Base-by-base conservation (phyloP, 1,140 invertebrate species). In the Pectinophora gossypiella region DNA sequence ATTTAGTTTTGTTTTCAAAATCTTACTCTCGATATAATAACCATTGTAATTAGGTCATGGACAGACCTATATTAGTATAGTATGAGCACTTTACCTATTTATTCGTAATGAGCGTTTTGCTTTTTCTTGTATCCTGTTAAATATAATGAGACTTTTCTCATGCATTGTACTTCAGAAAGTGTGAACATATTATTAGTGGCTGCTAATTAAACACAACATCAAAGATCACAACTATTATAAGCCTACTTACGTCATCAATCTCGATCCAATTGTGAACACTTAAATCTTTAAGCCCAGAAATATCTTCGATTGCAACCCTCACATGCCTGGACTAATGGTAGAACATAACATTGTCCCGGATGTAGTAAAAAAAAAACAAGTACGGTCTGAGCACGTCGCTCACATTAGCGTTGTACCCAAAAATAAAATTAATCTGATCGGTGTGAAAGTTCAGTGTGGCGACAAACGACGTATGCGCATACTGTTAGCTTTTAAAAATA, bases 361-460 rank as follows among this genome's bases (percentile, higher is more conserved):
- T 80, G 77, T 75, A 71, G 64, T 55, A 63, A 62, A 60, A 59
- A 75, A 72, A 81, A 81, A 74, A 57, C 72, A 72, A 64, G 70
- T 74, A 67, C 62, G 70, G 64, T 62, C 61, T 50, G 59, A 64
- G 73, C 63, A 59, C 70, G 70, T 69, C 61, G 56, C 35, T 55
- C 59, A 62, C 70, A 72, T 74, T 76, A 75, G 61, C 44, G 22
- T 63, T 47, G 51, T 59, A n/a, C n/a, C 70, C 64, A 69, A 82
- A 83, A 83, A 80, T 82, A 82, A 80, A 74, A 78, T 72, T 77
- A 76, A 83, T 83, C 56, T 63, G 61, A 63, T 36, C 52, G 61
- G 71, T 78, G 79, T 83, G 70, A 81, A 81, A 83, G 74, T 83
- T 83, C 71, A 79, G 51, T 62, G 53, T 59, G 63, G 62, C 68